phyloP scores from a whole-genome alignment of 2,888 invertebrate species.

The Vesta saturnalis region DNA sequence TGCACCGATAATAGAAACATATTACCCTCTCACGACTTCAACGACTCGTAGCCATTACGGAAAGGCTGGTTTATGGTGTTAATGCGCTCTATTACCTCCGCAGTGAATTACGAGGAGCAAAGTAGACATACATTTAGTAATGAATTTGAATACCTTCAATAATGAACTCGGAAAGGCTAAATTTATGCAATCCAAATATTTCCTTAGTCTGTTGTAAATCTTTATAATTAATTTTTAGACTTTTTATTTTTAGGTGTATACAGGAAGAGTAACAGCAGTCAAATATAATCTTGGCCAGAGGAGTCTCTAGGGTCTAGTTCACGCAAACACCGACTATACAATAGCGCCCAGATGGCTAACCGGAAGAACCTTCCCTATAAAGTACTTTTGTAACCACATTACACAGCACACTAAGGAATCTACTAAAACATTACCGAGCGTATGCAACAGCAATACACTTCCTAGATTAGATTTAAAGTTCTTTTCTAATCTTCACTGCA shows the following conservation, averaged over 20 bases:
- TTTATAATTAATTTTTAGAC: constrained; percentile 7
- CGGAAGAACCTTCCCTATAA: constrained; percentile 39
- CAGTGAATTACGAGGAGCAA: constrained; percentile 57
- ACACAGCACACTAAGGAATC: constrained; percentile 43
- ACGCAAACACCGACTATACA: constrained; percentile 46
- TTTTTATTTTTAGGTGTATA: constrained; percentile 31
- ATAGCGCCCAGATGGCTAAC: constrained; percentile 47
- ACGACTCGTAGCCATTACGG: constrained; percentile 62
- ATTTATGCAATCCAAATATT: constrained; percentile 4
- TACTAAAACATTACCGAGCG: constrained; percentile 21
- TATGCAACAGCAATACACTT: constrained; percentile 18
- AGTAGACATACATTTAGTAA: constrained; percentile 52
- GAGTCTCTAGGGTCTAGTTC: constrained; percentile 44
- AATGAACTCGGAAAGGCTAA: background rate
- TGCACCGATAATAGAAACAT: constrained; percentile 64
- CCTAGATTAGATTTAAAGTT: constrained; percentile 2
- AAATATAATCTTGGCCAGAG: constrained; percentile 37
- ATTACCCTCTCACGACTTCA: constrained; percentile 63
- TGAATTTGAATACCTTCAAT: constrained; percentile 29
- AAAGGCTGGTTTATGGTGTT: constrained; percentile 64
- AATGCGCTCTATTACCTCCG: constrained; percentile 62
- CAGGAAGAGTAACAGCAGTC: constrained; percentile 34
- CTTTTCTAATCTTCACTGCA: background rate
- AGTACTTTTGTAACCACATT: constrained; percentile 38
- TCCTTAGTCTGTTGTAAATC: no score